Conservation (phyloP, 1,140 invertebrate genomes). For the Venturia canescens region DNA sequence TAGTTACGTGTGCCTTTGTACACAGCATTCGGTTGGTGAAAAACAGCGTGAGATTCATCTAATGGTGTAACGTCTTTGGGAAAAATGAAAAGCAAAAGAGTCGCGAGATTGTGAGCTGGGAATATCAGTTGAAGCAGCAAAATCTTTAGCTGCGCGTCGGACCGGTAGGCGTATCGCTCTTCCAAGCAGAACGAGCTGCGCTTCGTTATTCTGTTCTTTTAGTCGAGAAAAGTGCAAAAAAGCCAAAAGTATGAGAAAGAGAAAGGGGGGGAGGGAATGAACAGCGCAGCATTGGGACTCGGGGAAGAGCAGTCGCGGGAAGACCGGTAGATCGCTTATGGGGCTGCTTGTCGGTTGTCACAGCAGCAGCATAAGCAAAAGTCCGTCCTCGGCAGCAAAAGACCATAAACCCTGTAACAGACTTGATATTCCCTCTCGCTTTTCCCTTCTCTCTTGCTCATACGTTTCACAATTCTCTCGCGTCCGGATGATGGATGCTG, state of each 20-base stretch:
- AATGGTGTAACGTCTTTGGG: slow-evolving; percentile 41
- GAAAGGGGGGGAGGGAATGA: neutral
- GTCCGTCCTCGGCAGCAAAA: slow-evolving; percentile 8
- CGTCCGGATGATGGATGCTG: slow-evolving; percentile 50
- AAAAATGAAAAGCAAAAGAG: slow-evolving; percentile 8
- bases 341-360: slow-evolving; percentile 55
- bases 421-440: slow-evolving; percentile 31
- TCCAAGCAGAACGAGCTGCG: slow-evolving; percentile 4
- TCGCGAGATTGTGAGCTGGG: slow-evolving; percentile 9
- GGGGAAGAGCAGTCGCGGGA: slow-evolving; percentile 34
- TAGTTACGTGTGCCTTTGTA: neutral
- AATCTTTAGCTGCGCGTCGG: slow-evolving; percentile 18
- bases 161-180: slow-evolving; percentile 44
- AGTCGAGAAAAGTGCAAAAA: neutral
- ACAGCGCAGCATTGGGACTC: neutral
- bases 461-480: slow-evolving; percentile 16
- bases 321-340: slow-evolving; percentile 57
- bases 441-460: neutral
- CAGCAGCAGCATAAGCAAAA: slow-evolving; percentile 40
- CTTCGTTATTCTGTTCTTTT: slow-evolving; percentile 29
- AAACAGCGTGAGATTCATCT: slow-evolving; percentile 16
- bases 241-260: neutral
- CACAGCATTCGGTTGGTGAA: neutral
- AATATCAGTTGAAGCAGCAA: slow-evolving; percentile 29
- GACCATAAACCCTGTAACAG: slow-evolving; percentile 10